These are phyloP conservation scores for Chrysolina haemoptera DNA, from an alignment of 2,888 invertebrate species.

Conservation along the genomic window DNA sequence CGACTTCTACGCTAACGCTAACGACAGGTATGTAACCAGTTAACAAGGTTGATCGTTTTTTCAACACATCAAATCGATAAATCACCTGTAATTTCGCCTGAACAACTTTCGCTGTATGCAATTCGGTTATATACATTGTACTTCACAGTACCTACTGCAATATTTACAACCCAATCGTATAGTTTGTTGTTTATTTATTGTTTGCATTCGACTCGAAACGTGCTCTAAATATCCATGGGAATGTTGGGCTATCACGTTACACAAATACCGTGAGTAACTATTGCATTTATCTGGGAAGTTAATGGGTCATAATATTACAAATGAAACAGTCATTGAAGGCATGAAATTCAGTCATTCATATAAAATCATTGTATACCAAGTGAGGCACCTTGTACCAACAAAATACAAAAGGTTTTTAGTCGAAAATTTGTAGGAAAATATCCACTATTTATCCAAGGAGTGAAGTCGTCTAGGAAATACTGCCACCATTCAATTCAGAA, in stretches of 20 bases:
- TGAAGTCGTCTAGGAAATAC: no score
- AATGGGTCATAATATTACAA: background rate
- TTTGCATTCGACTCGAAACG: constrained; percentile 10
- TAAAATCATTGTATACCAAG: no score
- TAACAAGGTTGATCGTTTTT: no score
- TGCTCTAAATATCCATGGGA: constrained; percentile 21
- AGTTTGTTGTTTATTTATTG: constrained; percentile 20
- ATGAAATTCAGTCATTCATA: no score
- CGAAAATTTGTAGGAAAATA: no score
- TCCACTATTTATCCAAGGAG: no score
- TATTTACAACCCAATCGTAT: background rate
- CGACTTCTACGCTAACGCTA: no score
- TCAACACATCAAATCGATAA: background rate
- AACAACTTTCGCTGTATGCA: background rate
- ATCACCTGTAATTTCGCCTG: background rate
- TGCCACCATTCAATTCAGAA: no score
- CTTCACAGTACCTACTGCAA: constrained; percentile 17
- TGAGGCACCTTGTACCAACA: no score
- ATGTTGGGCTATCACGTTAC: constrained; percentile 10
- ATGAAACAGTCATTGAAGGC: no score
- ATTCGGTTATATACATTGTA: constrained; percentile 13
- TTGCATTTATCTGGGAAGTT: constrained; percentile 3
- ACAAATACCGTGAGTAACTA: background rate
- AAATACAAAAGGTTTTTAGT: no score
- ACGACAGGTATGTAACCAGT: no score